Evolutionary conservation across 2,113 vertebrate species (phyloP).

Genomic region (Sula dactylatra): DNA sequence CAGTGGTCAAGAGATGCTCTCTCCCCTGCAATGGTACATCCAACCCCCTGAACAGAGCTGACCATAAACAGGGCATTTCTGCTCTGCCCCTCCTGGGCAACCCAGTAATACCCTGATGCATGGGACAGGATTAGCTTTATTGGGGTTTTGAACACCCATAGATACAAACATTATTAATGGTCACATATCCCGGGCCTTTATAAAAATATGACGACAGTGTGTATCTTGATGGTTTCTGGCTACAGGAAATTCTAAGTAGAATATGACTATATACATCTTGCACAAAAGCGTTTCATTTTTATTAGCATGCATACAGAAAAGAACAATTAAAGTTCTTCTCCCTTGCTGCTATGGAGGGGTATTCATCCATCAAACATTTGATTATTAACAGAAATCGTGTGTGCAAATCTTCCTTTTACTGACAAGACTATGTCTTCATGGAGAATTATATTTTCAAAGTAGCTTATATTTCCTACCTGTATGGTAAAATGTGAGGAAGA

Average conservation of each 20-base stretch:
- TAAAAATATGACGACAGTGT: not conserved
- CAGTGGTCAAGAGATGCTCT: not conserved
- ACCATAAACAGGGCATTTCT: not conserved
- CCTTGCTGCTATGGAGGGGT: not conserved
- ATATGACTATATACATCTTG: not conserved
- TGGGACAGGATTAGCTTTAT: not conserved
- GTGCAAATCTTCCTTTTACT: not conserved
- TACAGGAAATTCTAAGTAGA: not conserved
- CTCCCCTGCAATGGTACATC: not conserved
- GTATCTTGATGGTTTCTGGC: not conserved
- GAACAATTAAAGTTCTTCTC: not conserved
- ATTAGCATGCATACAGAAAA: not conserved
- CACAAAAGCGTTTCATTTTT: not conserved
- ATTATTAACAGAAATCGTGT: not conserved
- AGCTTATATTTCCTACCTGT: slow-evolving; percentile 81
- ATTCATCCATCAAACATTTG: not conserved
- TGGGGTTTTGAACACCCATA: not conserved
- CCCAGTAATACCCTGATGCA: not conserved
- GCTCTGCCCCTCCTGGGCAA: not conserved
- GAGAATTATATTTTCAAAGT: not conserved
- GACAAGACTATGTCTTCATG: not conserved
- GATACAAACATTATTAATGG: not conserved
- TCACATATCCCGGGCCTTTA: not conserved
- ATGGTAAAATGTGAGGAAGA: slow-evolving; percentile 94
- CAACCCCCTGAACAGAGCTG: not conserved